A percentile compares a stretch with the other conserved stretches of the same genome.
phyloP scores from a whole-genome alignment of 2,888 invertebrate genomes.

The Meandrusa payeni region DNA sequence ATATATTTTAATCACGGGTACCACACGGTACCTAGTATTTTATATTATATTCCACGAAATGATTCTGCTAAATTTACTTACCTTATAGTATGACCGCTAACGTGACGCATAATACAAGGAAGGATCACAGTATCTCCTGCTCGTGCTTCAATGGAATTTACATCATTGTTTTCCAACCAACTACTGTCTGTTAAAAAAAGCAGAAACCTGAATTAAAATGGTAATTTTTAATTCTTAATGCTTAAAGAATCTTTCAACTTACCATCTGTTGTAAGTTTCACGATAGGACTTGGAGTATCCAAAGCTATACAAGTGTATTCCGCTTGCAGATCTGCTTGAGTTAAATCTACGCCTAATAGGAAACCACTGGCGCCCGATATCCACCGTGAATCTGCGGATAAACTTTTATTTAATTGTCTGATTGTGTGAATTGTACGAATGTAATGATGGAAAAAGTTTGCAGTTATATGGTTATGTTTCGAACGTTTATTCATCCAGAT shows the following conservation, averaged over 20 bases:
- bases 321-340: constrained; percentile 67
- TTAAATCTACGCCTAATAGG: constrained; percentile 61
- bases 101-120: constrained; percentile 64
- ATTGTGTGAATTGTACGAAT: too few relatives aligned
- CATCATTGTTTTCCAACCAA: constrained; percentile 68
- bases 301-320: constrained; percentile 69
- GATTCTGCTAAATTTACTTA: constrained; percentile 39
- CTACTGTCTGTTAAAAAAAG: constrained; percentile 57
- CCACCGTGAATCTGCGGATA: constrained; percentile 61
- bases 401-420: too few relatives aligned
- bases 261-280: constrained; percentile 72
- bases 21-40: too few relatives aligned
- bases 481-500: too few relatives aligned
- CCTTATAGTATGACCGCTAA: constrained; percentile 58
- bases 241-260: constrained; percentile 27
- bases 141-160: constrained; percentile 63
- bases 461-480: too few relatives aligned
- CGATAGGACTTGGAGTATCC: constrained; percentile 55
- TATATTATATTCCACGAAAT: too few relatives aligned
- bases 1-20: too few relatives aligned
- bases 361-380: constrained; percentile 62
- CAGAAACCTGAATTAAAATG: too few relatives aligned
- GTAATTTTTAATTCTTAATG: too few relatives aligned
- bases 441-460: too few relatives aligned
- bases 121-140: constrained; percentile 60